Percentiles rank a stretch among this genome's conserved stretches.
These are phyloP conservation scores for Phengaris alcon DNA, from an alignment of 2,888 invertebrate genomes.

Conservation along the genomic window DNA sequence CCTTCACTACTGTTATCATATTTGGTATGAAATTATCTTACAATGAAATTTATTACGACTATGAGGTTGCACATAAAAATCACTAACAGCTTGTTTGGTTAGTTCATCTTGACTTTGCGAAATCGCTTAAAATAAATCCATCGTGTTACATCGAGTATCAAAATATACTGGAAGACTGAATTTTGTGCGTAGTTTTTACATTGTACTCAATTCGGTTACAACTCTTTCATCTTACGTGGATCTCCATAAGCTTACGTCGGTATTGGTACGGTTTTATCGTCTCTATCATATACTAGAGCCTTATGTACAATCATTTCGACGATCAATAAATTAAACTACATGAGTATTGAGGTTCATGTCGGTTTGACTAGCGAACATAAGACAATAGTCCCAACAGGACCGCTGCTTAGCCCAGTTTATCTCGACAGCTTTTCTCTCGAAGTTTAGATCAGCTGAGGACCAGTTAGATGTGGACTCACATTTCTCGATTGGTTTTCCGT, in stretches of 20 bases:
- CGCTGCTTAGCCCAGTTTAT: neutral
- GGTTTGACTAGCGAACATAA: conserved; percentile 26
- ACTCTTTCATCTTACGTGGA: neutral
- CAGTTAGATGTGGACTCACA: too few species aligned
- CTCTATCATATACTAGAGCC: neutral
- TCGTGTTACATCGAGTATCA: neutral
- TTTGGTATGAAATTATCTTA: conserved; percentile 10
- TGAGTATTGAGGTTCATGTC: conserved; percentile 24
- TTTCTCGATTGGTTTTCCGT: neutral
- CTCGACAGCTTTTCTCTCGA: neutral
- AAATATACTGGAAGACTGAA: conserved; percentile 27
- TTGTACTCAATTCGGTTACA: neutral
- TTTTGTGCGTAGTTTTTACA: conserved; percentile 8
- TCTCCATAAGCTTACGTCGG: neutral
- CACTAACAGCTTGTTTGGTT: conserved; percentile 27
- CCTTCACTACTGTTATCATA: neutral
- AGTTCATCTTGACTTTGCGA: neutral
- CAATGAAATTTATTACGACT: neutral
- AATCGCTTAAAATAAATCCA: neutral
- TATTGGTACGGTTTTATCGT: neutral
- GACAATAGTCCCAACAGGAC: neutral
- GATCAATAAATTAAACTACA: neutral
- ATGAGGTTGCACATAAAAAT: conserved; percentile 18
- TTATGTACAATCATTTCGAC: neutral
- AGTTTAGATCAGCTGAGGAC: neutral